Percentiles rank a stretch among this genome's conserved stretches.
These are phyloP conservation scores for Globia sparganii DNA, from an alignment of 2,888 invertebrate genomes.

Conservation along the genomic window DNA sequence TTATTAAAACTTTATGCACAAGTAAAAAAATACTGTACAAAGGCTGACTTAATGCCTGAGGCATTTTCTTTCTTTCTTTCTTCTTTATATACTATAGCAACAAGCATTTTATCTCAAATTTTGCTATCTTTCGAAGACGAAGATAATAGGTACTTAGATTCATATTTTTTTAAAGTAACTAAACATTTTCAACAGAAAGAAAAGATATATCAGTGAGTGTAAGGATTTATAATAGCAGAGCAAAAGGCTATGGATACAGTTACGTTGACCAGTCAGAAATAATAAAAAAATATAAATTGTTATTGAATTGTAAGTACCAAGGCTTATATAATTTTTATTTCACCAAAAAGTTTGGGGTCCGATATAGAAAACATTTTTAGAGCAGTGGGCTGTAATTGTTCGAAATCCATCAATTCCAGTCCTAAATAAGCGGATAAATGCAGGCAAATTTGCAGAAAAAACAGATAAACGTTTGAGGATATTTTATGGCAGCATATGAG, in stretches of 20 bases:
- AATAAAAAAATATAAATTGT: not conserved
- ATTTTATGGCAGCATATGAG: constrained; percentile 76
- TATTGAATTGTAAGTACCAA: not conserved
- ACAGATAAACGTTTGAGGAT: constrained; percentile 80
- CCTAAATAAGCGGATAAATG: constrained; percentile 74
- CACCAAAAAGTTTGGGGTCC: constrained; percentile 16
- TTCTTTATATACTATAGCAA: constrained; percentile 1
- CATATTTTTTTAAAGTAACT: constrained; percentile 4
- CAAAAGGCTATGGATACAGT: not conserved
- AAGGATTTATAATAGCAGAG: not conserved
- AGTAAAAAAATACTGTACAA: no score
- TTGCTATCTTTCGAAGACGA: constrained; percentile 11
- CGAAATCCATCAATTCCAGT: constrained; percentile 58
- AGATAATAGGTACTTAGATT: constrained; percentile 39
- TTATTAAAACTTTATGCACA: no score
- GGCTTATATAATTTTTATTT: constrained; percentile 10
- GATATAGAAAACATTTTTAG: constrained; percentile 19
- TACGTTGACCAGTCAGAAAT: not conserved
- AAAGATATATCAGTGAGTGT: constrained; percentile 3
- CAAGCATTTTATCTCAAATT: constrained; percentile 10
- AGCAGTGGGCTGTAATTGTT: constrained; percentile 8
- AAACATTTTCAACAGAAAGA: constrained; percentile 14
- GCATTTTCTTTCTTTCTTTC: no score
- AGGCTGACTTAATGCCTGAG: no score
- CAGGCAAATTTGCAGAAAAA: constrained; percentile 75